Conservation (phyloP, 2,113 vertebrate species). For the Rhea americana region DNA sequence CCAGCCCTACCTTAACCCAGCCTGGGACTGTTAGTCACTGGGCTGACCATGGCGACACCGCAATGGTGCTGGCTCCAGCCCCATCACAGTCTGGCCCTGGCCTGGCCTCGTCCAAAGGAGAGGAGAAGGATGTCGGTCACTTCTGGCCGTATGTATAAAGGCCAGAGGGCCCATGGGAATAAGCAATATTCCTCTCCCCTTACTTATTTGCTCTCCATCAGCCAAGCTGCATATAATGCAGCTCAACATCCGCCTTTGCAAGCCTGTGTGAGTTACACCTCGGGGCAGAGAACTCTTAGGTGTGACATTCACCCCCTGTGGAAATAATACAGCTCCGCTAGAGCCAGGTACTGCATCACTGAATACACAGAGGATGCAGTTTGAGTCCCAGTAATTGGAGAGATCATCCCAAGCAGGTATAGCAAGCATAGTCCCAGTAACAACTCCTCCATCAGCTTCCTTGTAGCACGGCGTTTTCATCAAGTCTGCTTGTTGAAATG, state of each 20-base stretch:
- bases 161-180: not conserved
- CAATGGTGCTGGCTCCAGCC: not conserved
- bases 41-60: too few relatives aligned
- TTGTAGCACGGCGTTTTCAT: not conserved
- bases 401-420: not conserved
- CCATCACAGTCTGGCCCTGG: not conserved
- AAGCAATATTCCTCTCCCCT: not conserved
- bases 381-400: not conserved
- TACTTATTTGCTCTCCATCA: not conserved
- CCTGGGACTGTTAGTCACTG: not conserved
- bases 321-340: not conserved
- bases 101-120: not conserved
- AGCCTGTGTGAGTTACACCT: not conserved
- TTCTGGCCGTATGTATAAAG: not conserved
- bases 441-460: not conserved
- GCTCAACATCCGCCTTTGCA: not conserved
- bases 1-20: not conserved
- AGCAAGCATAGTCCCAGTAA: not conserved
- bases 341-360: not conserved
- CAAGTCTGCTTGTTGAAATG: not conserved
- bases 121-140: not conserved
- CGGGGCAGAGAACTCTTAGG: not conserved
- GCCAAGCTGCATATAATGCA: rapidly evolving
- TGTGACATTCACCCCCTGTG: not conserved
- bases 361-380: not conserved